These are phyloP conservation scores for Iphiclides podalirius DNA, from an alignment of 2,888 invertebrate genomes.

Conservation along the genomic window DNA sequence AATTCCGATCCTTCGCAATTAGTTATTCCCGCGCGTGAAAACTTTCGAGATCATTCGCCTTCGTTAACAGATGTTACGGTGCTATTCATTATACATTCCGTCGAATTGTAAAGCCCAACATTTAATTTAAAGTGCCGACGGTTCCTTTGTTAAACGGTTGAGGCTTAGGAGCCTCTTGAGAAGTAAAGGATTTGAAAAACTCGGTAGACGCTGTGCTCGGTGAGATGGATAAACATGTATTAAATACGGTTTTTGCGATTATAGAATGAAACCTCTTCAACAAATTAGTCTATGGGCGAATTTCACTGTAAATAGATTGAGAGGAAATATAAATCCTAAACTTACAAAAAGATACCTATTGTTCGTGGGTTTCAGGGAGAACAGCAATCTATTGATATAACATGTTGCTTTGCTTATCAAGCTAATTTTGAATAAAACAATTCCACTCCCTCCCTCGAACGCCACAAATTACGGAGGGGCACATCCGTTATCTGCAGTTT, in stretches of 20 bases:
- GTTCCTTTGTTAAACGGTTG: constrained; percentile 72
- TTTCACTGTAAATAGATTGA: no score
- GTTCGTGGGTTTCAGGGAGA: no score
- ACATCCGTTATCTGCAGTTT: constrained; percentile 74
- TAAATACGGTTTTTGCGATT: no score
- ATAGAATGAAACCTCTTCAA: no score
- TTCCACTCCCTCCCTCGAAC: constrained; percentile 53
- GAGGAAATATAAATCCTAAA: no score
- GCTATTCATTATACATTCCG: constrained; percentile 80
- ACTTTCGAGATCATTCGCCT: constrained; percentile 80
- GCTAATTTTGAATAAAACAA: constrained; percentile 73
- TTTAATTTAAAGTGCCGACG: constrained; percentile 77
- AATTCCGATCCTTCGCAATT: constrained; percentile 79
- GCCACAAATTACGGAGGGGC: constrained; percentile 63
- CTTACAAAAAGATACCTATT: no score
- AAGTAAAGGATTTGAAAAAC: constrained; percentile 55
- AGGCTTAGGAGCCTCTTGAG: constrained; percentile 59
- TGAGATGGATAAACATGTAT: no score
- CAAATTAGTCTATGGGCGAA: no score
- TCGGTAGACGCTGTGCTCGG: constrained; percentile 1
- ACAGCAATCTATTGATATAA: constrained; percentile 21
- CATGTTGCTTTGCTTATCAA: constrained; percentile 66
- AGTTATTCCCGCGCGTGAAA: constrained; percentile 81
- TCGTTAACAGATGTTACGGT: constrained; percentile 81
- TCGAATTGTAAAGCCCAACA: constrained; percentile 79